Evolutionary conservation across 1,140 invertebrate species (phyloP).

Genomic region (Leptinotarsa undecemlineata): DNA sequence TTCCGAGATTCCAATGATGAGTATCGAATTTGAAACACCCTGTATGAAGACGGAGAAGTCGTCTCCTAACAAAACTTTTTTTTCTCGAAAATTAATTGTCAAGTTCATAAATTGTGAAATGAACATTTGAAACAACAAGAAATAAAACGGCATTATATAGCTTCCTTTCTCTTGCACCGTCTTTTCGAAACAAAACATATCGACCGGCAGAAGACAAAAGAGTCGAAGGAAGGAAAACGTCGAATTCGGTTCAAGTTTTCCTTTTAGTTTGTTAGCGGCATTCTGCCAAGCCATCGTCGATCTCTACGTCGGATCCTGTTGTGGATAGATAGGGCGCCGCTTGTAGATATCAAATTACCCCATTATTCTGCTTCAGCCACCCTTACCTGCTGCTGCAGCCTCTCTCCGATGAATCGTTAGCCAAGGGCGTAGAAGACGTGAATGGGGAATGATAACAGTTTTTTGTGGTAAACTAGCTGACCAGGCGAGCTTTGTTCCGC

Average conservation of each 20-base stretch:
- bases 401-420: constrained; percentile 24
- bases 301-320: constrained; percentile 34
- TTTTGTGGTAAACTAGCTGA: too few relatives aligned
- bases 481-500: too few relatives aligned
- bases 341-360: constrained; percentile 45
- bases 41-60: too few relatives aligned
- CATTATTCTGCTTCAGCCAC: constrained; percentile 45
- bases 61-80: too few relatives aligned
- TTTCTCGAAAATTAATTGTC: too few relatives aligned
- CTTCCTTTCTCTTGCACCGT: too few relatives aligned
- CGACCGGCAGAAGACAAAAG: not conserved
- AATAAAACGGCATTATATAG: too few relatives aligned
- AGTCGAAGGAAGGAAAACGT: not conserved
- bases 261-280: not conserved
- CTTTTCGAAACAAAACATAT: not conserved
- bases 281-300: not conserved
- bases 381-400: constrained; percentile 37
- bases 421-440: not conserved
- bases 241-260: not conserved
- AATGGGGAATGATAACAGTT: not conserved
- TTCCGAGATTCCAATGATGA: too few relatives aligned
- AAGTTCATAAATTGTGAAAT: too few relatives aligned
- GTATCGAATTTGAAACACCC: too few relatives aligned
- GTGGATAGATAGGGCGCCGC: constrained; percentile 45
- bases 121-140: too few relatives aligned